Evolutionary conservation across 2,888 invertebrate genomes (phyloP), one percentile per base, ranked within the genome.

Genomic region (Prenolepis imparis): DNA sequence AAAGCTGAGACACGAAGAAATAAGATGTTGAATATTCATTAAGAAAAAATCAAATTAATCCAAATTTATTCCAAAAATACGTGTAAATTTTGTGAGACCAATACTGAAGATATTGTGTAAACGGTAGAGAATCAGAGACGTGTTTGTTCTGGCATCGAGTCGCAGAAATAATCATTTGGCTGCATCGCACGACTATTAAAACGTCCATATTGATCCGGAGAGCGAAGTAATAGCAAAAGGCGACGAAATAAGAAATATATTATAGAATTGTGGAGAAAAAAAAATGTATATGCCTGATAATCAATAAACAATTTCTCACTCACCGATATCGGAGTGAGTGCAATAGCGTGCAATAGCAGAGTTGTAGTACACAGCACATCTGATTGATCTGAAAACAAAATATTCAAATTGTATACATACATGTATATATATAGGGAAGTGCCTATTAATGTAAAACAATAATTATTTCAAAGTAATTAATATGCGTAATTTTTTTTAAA

Each of bases 271-370:
- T 18, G n/a, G 28, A 9, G 3, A 32, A 8, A 67, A 86, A 67
- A 86, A 87, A 83, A 73, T 70, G 18, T 52, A 15, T 44, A 8
- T 52, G 75, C 24, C 75, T 83, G 80, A 87, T 89, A 88, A 89
- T 83, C 82, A n/a, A n/a, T n/a, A n/a, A n/a, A n/a, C n/a, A n/a
- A n/a, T n/a, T n/a, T n/a, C n/a, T n/a, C n/a, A n/a, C n/a, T n/a
- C n/a, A n/a, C n/a, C n/a, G n/a, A n/a, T n/a, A n/a, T n/a, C n/a
- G n/a, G n/a, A n/a, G n/a, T n/a, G n/a, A n/a, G n/a, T n/a, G n/a
- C n/a, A n/a, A n/a, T n/a, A n/a, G n/a, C n/a, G n/a, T n/a, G n/a
- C n/a, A n/a, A n/a, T n/a, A n/a, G n/a, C n/a, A n/a, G n/a, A n/a
- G n/a, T n/a, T n/a, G n/a, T n/a, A n/a, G n/a, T n/a, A n/a, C n/a